Evolutionary conservation across 2,797 vertebrate genomes (phyloP).

Genomic region (Macrochelys suwanniensis): DNA sequence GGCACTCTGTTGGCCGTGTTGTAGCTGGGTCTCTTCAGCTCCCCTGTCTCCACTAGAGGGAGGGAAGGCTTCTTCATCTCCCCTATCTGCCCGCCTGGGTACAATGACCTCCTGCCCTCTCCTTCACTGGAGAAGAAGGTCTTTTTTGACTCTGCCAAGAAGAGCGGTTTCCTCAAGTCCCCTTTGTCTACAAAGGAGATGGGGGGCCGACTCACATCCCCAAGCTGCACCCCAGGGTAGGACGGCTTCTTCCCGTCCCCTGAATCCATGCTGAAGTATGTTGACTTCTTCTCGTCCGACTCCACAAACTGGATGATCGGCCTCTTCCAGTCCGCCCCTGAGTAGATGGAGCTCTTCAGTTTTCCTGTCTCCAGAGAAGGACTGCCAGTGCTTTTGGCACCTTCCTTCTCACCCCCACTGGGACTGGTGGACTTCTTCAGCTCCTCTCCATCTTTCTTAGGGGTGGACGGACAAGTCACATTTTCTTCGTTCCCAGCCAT

Average conservation of each 20-base stretch:
- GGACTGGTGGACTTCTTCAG: constrained; percentile 73
- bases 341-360: constrained; percentile 79
- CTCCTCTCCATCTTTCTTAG: constrained; percentile 72
- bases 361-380: constrained; percentile 73
- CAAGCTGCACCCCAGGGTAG: constrained; percentile 76
- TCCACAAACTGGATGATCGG: constrained; percentile 85
- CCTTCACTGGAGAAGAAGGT: constrained; percentile 64
- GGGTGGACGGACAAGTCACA: constrained; percentile 40
- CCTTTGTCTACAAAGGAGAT: constrained; percentile 81
- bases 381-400: constrained; percentile 62
- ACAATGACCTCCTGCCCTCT: constrained; percentile 68
- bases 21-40: constrained; percentile 70
- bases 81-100: constrained; percentile 64
- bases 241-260: constrained; percentile 78
- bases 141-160: constrained; percentile 80
- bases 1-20: constrained; percentile 53
- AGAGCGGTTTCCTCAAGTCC: constrained; percentile 80
- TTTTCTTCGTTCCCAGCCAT: constrained; percentile 74
- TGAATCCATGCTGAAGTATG: constrained; percentile 83
- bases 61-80: constrained; percentile 75
- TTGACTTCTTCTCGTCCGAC: constrained; percentile 82
- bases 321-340: constrained; percentile 81
- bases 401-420: constrained; percentile 61
- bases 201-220: constrained; percentile 71
- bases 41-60: constrained; percentile 74